phyloP scores from a whole-genome alignment of 2,888 invertebrate species.

The Anodontia alba region DNA sequence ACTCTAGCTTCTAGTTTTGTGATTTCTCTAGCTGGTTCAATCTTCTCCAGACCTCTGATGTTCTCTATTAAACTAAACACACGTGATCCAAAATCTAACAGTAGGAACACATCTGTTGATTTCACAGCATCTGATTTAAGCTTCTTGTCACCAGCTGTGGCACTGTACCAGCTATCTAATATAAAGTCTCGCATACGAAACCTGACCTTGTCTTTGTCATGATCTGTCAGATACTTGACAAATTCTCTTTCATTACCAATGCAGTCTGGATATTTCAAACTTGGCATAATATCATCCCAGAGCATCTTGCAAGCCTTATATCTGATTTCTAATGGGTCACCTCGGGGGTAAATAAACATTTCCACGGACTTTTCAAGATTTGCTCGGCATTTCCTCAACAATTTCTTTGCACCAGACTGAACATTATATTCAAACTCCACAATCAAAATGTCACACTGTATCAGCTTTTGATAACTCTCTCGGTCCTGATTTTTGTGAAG shows the following conservation, averaged over 20 bases:
- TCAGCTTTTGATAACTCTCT: conserved; percentile 23
- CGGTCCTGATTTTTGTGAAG: conserved; percentile 24
- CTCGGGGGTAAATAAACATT: neutral
- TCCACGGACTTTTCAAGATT: conserved; percentile 14
- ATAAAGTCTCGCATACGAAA: conserved; percentile 29
- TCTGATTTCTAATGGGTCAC: conserved; percentile 21
- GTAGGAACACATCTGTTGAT: conserved; percentile 37
- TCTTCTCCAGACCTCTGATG: neutral
- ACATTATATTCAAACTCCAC: conserved; percentile 52
- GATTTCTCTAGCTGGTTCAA: conserved; percentile 32
- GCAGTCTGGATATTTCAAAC: conserved; percentile 29
- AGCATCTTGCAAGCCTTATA: conserved; percentile 42
- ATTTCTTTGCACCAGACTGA: conserved; percentile 28
- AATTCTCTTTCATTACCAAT: conserved; percentile 36
- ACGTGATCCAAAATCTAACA: conserved; percentile 43
- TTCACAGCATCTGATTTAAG: conserved; percentile 27
- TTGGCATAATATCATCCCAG: conserved; percentile 53
- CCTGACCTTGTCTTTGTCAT: conserved; percentile 17
- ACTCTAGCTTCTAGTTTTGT: conserved; percentile 32
- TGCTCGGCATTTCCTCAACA: conserved; percentile 15
- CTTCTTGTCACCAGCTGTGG: conserved; percentile 3
- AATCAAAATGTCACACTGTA: conserved; percentile 45
- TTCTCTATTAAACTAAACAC: conserved; percentile 35
- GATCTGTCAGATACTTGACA: conserved; percentile 5
- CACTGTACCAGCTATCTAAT: conserved; percentile 27